phyloP scores from a whole-genome alignment of 2,888 invertebrate genomes.

The Dicycla oo region DNA sequence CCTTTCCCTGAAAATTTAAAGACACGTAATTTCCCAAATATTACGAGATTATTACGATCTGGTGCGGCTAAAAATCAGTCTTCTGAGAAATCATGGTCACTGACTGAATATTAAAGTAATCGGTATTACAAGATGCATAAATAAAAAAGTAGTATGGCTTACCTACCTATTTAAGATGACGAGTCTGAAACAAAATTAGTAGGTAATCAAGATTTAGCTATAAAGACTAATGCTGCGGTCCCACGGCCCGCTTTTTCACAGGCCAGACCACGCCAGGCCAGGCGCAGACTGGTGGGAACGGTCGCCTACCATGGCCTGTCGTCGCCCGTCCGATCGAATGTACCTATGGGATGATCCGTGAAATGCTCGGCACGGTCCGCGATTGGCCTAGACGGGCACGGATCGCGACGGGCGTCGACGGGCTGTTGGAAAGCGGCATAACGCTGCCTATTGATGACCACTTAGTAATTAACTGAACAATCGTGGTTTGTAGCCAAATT shows the following conservation, averaged over 20 bases:
- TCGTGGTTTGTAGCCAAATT: neutral
- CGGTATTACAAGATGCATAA: neutral
- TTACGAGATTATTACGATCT: neutral
- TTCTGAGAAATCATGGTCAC: neutral
- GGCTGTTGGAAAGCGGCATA: too few relatives aligned
- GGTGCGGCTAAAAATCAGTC: neutral
- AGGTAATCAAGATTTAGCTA: neutral
- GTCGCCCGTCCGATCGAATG: too few relatives aligned
- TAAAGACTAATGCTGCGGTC: too few relatives aligned
- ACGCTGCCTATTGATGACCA: neutral
- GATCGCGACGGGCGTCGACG: too few relatives aligned
- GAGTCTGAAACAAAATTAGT: neutral
- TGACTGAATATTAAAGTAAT: neutral
- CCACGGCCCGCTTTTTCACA: too few relatives aligned
- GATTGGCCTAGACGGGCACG: too few relatives aligned
- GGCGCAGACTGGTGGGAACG: too few relatives aligned
- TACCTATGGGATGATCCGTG: too few relatives aligned
- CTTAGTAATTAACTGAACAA: neutral
- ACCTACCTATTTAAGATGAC: neutral
- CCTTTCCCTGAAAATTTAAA: neutral
- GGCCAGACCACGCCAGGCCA: too few relatives aligned
- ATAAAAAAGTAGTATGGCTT: neutral
- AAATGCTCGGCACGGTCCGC: too few relatives aligned
- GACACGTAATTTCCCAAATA: too few relatives aligned
- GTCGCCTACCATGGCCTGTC: too few relatives aligned